Percentiles rank a stretch among this genome's conserved stretches.
These are phyloP conservation scores for Hyposmocoma kahamanoa DNA, from an alignment of 1,140 invertebrate genomes.

Conservation along the genomic window DNA sequence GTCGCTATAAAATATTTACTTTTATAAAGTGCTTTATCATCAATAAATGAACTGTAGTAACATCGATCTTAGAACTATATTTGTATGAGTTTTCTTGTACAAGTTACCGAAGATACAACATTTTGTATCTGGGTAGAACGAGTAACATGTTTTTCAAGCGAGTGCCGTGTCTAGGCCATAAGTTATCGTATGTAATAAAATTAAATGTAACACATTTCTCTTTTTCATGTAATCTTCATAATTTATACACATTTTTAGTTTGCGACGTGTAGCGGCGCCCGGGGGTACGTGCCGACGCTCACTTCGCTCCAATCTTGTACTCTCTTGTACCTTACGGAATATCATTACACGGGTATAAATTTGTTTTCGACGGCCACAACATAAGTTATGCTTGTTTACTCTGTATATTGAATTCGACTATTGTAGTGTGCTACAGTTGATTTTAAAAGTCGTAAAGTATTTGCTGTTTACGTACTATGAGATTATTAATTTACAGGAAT, in stretches of 20 bases:
- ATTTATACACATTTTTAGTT: constrained; percentile 71
- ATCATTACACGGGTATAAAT: constrained; percentile 2
- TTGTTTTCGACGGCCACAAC: not conserved
- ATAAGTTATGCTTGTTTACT: constrained; percentile 2
- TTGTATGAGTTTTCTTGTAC: not conserved
- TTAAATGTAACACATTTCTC: constrained; percentile 74
- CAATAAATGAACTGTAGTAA: constrained; percentile 7
- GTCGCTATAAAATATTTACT: not conserved
- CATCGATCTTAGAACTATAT: constrained; percentile 9
- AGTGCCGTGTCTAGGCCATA: constrained; percentile 64
- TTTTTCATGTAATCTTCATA: constrained; percentile 72
- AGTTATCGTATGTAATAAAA: constrained; percentile 73
- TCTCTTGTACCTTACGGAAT: not conserved
- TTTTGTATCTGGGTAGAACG: constrained; percentile 12
- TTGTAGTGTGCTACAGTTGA: too few relatives aligned
- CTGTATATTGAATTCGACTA: constrained; percentile 4
- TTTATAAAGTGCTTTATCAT: constrained; percentile 22
- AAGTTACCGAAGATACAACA: constrained; percentile 2
- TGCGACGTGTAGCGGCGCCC: constrained; percentile 53
- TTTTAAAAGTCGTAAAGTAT: too few relatives aligned
- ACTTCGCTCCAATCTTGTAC: not conserved
- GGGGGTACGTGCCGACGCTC: constrained; percentile 18
- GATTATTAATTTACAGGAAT: too few relatives aligned
- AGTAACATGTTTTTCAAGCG: constrained; percentile 63
- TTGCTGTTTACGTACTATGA: too few relatives aligned